phyloP scores from a whole-genome alignment of 64 coral and sea anemone species.

The Catalaphyllia jardinei region DNA sequence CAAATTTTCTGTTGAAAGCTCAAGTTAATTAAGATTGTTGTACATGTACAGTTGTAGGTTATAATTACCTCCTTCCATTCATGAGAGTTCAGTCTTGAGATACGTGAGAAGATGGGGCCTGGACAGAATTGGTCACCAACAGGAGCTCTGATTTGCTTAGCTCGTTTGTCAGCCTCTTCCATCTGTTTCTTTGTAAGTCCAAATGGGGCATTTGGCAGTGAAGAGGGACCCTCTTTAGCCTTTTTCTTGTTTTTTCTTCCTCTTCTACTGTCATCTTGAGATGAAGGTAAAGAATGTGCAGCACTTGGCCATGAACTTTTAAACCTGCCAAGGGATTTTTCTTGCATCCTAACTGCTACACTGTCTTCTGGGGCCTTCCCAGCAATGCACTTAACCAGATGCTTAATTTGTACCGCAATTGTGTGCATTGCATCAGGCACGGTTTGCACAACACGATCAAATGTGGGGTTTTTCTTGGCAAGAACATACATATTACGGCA shows the following conservation, averaged over 20 bases:
- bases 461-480: conserved; percentile 46
- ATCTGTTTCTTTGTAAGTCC: conserved; percentile 45
- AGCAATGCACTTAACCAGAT: conserved; percentile 51
- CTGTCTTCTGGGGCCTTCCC: conserved; percentile 61
- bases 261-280: conserved; percentile 6
- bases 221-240: background rate
- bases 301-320: conserved; percentile 23
- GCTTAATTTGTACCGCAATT: conserved; percentile 55
- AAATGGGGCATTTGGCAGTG: conserved; percentile 60
- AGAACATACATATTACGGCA: conserved; percentile 45
- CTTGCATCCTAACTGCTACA: conserved; percentile 21
- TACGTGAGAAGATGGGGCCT: conserved; percentile 2
- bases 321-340: conserved; percentile 51
- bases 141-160: conserved; percentile 45
- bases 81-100: conserved; percentile 54
- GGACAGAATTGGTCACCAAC: background rate
- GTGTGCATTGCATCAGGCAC: conserved; percentile 65
- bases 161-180: conserved; percentile 55
- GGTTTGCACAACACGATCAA: conserved; percentile 45
- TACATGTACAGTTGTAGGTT: too few species aligned
- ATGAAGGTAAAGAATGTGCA: conserved; percentile 4
- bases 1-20: too few species aligned
- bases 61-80: conserved; percentile 59
- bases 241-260: conserved; percentile 22
- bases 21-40: too few species aligned